Evolutionary conservation across 2,113 vertebrate species (phyloP).

Genomic region (Catharus fuscescens): DNA sequence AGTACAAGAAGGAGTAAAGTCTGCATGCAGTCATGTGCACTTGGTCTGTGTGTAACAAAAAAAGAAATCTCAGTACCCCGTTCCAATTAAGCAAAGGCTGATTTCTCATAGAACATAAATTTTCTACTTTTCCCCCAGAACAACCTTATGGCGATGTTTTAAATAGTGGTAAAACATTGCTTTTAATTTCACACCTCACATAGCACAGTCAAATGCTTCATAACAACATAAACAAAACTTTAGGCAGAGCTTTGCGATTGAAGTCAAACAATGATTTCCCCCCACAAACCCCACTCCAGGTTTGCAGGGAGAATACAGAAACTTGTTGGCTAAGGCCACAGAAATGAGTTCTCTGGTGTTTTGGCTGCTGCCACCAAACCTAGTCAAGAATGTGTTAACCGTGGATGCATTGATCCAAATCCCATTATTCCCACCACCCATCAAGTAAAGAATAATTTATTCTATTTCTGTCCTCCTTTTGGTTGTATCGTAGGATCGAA

Average conservation of each 20-base stretch:
- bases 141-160: constrained; percentile 22
- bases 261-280: constrained; percentile 17
- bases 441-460: constrained; percentile 59
- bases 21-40: not conserved
- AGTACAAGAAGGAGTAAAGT: not conserved
- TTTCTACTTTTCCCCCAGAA: constrained; percentile 39
- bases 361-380: constrained; percentile 53
- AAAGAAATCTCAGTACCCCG: constrained; percentile 52
- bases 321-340: constrained; percentile 83
- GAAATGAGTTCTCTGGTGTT: constrained; percentile 73
- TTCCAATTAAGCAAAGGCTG: constrained; percentile 26
- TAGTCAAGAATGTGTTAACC: constrained; percentile 56
- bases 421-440: constrained; percentile 28
- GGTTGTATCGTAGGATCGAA: constrained; percentile 96
- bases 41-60: constrained; percentile 6
- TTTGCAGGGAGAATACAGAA: constrained; percentile 49
- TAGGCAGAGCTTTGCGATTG: constrained; percentile 66
- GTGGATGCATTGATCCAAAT: constrained; percentile 46
- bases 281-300: not conserved
- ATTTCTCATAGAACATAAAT: constrained; percentile 37
- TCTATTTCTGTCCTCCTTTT: constrained; percentile 86
- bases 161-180: constrained; percentile 52
- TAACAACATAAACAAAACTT: constrained; percentile 69
- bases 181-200: constrained; percentile 77
- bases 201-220: constrained; percentile 69